Percentiles rank a stretch among this genome's conserved stretches.
These are phyloP conservation scores for Noctuana brunneofusca DNA, from an alignment of 2,888 invertebrate species.

Conservation along the genomic window DNA sequence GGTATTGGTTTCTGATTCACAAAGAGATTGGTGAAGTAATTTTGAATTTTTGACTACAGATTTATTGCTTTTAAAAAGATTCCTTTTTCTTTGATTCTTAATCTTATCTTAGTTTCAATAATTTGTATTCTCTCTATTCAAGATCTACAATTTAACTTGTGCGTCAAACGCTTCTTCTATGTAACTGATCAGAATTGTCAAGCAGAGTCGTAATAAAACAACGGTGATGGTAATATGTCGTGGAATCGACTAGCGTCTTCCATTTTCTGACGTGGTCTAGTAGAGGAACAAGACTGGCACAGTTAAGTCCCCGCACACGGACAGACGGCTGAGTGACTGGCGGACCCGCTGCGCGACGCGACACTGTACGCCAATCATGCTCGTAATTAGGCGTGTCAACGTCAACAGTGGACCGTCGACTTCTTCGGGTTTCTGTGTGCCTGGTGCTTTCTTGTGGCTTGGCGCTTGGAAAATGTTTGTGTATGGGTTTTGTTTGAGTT, in stretches of 20 bases:
- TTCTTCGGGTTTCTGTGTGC: slow-evolving; percentile 18
- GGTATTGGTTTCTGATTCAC: slow-evolving; percentile 19
- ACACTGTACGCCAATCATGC: slow-evolving; percentile 23
- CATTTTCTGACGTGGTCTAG: slow-evolving; percentile 16
- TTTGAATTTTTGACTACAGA: not conserved
- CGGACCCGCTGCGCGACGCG: slow-evolving; percentile 14
- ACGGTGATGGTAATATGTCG: slow-evolving; percentile 11
- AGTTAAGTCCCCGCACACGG: slow-evolving; percentile 24
- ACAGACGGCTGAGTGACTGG: slow-evolving; percentile 23
- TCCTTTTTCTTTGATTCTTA: no score
- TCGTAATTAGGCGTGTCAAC: slow-evolving; percentile 68
- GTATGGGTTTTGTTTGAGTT: not conserved
- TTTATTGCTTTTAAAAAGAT: no score
- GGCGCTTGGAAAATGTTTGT: slow-evolving; percentile 1
- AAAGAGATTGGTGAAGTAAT: slow-evolving; percentile 1
- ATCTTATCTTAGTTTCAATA: no score
- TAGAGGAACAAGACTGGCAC: slow-evolving; percentile 16
- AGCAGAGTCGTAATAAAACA: not conserved
- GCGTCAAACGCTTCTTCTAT: no score
- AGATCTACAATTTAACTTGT: no score
- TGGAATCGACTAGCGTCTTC: slow-evolving; percentile 11
- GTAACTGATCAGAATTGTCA: not conserved
- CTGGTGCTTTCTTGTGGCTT: slow-evolving; percentile 17
- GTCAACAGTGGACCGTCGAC: slow-evolving; percentile 47
- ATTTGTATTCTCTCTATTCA: no score